Evolutionary conservation across 1,140 invertebrate species (phyloP).

Genomic region (Coelopa frigida): DNA sequence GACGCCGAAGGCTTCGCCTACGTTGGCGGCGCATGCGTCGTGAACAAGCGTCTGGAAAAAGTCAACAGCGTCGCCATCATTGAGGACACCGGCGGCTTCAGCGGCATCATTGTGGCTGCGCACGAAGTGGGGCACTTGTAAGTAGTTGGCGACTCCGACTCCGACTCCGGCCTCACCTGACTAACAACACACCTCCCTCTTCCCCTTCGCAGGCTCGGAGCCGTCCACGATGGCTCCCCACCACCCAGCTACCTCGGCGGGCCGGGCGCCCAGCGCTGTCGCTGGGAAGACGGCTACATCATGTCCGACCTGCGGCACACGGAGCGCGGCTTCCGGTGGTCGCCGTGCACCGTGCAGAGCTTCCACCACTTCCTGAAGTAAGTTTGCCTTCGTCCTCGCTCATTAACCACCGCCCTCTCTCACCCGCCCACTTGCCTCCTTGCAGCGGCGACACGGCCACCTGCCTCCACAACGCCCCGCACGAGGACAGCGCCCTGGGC

Average conservation of each 20-base stretch:
- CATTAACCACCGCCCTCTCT: too few species aligned
- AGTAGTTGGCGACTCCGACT: constrained; percentile 47
- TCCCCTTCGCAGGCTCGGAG: constrained; percentile 65
- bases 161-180: neutral
- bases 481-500: constrained; percentile 84
- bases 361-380: constrained; percentile 95
- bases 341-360: constrained; percentile 84
- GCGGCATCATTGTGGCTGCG: constrained; percentile 91
- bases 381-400: too few species aligned
- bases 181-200: neutral
- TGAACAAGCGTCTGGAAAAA: constrained; percentile 91
- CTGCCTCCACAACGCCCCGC: constrained; percentile 87
- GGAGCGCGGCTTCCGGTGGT: constrained; percentile 91
- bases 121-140: constrained; percentile 96
- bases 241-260: constrained; percentile 89
- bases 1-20: constrained; percentile 76
- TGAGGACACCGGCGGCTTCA: constrained; percentile 92
- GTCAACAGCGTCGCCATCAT: constrained; percentile 95
- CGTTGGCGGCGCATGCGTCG: constrained; percentile 90
- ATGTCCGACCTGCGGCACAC: constrained; percentile 93
- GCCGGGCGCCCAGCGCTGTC: constrained; percentile 89
- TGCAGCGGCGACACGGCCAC: constrained; percentile 87
- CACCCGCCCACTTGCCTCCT: too few species aligned
- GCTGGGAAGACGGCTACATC: constrained; percentile 94
- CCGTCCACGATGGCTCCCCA: constrained; percentile 90